These are phyloP conservation scores for Graptemys geographica DNA, from an alignment of 2,797 vertebrate species.

Conservation along the genomic window DNA sequence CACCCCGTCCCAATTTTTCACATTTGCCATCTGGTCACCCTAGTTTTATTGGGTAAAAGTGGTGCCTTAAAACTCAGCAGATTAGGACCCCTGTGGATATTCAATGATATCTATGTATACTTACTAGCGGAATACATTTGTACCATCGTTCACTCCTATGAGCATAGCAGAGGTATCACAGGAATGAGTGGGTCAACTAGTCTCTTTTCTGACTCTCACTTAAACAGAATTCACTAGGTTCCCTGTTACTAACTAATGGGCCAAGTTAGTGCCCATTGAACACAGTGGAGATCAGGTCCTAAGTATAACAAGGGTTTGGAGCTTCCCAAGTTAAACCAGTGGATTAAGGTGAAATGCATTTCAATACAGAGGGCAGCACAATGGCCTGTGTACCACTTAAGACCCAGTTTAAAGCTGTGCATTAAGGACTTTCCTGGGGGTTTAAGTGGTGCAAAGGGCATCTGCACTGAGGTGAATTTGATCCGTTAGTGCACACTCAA, in stretches of 20 bases:
- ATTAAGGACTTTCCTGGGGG: background rate
- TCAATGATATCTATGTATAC: background rate
- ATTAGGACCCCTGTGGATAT: background rate
- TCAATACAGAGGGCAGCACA: background rate
- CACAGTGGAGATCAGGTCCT: background rate
- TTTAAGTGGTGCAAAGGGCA: background rate
- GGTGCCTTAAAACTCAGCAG: background rate
- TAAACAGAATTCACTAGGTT: background rate
- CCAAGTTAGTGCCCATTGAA: background rate
- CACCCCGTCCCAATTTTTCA: too few relatives aligned
- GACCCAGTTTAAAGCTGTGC: background rate
- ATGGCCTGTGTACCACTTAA: background rate
- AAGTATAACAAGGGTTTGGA: background rate
- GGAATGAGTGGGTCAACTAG: background rate
- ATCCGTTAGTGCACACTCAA: background rate
- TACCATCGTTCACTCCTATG: background rate
- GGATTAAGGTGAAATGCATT: background rate
- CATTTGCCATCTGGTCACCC: too few relatives aligned
- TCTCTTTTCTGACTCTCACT: background rate
- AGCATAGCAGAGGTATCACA: background rate
- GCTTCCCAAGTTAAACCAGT: background rate
- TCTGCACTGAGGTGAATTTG: background rate
- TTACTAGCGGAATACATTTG: background rate
- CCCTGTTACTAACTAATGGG: background rate
- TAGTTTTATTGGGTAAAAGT: background rate